Conservation (phyloP, 2,113 vertebrate genomes). For the Enhydra lutris region DNA sequence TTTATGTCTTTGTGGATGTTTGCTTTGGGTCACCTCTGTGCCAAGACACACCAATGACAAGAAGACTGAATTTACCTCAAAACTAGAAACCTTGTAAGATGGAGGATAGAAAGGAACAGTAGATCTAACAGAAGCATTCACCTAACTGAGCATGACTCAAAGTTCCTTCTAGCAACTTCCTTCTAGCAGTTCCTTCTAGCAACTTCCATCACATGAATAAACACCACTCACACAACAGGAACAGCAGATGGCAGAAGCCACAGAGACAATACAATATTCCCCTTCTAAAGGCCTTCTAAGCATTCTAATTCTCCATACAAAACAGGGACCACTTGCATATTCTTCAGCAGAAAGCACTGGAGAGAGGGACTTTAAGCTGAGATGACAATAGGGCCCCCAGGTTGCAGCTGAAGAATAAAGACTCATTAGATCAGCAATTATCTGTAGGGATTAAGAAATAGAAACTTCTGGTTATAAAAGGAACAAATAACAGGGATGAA, state of each 20-base stretch:
- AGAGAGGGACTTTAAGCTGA: not conserved
- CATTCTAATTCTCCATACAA: not conserved
- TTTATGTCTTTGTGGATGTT: not conserved
- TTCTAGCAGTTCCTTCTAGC: not conserved
- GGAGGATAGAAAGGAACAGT: not conserved
- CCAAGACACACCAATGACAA: not conserved
- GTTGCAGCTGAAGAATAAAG: not conserved
- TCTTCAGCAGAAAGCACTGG: rapidly evolving
- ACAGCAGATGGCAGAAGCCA: rapidly evolving
- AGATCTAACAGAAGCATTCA: not conserved
- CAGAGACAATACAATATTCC: not conserved
- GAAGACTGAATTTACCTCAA: not conserved
- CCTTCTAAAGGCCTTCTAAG: not conserved
- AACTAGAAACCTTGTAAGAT: not conserved
- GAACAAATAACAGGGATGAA: not conserved
- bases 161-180: not conserved
- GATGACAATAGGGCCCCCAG: too few species aligned
- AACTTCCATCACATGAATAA: rapidly evolving
- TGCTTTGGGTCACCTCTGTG: not conserved
- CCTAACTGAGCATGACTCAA: not conserved
- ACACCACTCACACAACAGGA: not conserved
- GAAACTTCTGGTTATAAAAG: not conserved
- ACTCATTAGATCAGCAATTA: not conserved
- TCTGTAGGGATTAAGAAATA: not conserved
- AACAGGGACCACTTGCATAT: not conserved